phyloP scores from a whole-genome alignment of 1,140 invertebrate species.

The Brachystomella parvula region DNA sequence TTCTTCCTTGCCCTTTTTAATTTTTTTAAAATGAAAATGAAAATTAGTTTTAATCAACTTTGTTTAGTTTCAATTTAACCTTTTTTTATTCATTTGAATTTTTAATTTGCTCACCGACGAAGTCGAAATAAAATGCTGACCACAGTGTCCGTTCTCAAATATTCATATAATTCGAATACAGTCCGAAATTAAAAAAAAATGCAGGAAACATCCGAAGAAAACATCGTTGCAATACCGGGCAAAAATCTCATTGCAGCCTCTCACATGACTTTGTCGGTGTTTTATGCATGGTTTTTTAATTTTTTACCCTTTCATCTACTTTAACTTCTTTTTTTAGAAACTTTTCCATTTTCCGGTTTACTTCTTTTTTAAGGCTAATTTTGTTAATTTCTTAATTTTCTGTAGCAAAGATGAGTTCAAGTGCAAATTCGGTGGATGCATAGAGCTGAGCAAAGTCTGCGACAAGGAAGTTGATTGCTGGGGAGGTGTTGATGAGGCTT shows the following conservation, averaged over 20 bases:
- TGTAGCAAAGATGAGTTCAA: constrained; percentile 17
- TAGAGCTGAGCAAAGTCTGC: constrained; percentile 13
- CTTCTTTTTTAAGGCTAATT: neutral
- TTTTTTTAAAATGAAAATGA: neutral
- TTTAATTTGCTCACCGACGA: too few species aligned
- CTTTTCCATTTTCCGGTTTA: neutral
- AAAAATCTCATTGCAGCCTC: too few species aligned
- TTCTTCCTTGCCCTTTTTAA: neutral
- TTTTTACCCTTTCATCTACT: neutral
- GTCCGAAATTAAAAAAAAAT: too few species aligned
- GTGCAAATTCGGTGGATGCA: constrained; percentile 25
- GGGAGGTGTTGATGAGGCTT: constrained; percentile 23
- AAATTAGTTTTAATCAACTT: neutral
- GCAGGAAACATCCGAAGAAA: too few species aligned
- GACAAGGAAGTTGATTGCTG: constrained; percentile 18
- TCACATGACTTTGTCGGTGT: too few species aligned
- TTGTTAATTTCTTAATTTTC: neutral
- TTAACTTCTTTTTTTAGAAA: neutral
- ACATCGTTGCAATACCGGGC: too few species aligned
- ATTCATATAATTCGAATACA: too few species aligned
- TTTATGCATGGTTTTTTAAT: too few species aligned
- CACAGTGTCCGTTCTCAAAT: too few species aligned
- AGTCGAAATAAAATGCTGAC: too few species aligned
- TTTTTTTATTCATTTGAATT: neutral
- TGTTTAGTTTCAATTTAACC: neutral